phyloP scores from a whole-genome alignment of 2,113 vertebrate species.

The Cynopterus brachyotis region DNA sequence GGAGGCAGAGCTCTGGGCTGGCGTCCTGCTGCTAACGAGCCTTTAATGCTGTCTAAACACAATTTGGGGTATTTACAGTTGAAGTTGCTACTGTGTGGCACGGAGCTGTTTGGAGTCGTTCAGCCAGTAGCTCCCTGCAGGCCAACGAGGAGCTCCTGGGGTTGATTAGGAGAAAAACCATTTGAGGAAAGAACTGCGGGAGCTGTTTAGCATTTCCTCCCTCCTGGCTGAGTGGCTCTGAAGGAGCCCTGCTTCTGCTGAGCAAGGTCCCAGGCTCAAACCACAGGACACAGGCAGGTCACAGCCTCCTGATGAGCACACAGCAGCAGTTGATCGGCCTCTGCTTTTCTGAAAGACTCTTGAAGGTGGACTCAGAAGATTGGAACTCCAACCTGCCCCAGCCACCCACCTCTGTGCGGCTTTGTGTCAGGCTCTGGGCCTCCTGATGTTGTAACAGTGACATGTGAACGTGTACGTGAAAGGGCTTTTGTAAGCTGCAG shows the following conservation, averaged over 20 bases:
- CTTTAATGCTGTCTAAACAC: not conserved
- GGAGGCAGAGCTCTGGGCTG: not conserved
- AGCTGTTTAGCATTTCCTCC: not conserved
- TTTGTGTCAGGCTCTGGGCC: rapidly evolving
- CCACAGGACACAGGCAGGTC: too few relatives aligned
- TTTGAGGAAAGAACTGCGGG: not conserved
- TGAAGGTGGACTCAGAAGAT: not conserved
- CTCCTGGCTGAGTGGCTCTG: not conserved
- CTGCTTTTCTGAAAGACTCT: not conserved
- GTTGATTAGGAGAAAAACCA: not conserved
- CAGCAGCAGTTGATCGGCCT: not conserved
- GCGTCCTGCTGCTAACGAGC: not conserved
- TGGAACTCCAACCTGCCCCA: not conserved
- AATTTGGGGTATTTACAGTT: not conserved
- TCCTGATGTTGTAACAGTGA: too few relatives aligned
- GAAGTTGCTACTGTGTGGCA: not conserved
- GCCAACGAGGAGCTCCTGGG: not conserved
- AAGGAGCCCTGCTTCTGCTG: not conserved
- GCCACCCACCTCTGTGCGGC: not conserved
- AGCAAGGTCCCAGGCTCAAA: not conserved
- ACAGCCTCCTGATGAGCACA: rapidly evolving
- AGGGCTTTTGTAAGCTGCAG: not conserved
- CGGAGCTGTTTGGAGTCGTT: not conserved
- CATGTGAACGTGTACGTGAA: too few relatives aligned
- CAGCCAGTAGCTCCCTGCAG: not conserved